phyloP scores from a whole-genome alignment of 2,888 invertebrate species.

The Platycheirus rosarum region DNA sequence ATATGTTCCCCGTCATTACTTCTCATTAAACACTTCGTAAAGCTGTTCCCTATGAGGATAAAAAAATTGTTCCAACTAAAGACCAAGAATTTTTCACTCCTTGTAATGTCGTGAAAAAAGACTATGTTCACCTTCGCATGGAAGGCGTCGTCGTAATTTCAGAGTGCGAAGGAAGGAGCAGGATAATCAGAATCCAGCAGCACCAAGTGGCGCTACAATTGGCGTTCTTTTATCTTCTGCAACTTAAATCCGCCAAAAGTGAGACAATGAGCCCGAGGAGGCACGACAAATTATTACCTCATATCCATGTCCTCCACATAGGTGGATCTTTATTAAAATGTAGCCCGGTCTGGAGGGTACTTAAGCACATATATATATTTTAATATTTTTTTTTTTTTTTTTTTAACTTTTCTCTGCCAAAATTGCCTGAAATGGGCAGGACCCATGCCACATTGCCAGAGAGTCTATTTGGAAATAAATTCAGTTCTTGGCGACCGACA shows the following conservation, averaged over 20 bases:
- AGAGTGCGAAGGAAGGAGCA: neutral
- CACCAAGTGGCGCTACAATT: constrained; percentile 69
- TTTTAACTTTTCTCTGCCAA: neutral
- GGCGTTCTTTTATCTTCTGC: constrained; percentile 24
- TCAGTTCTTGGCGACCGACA: constrained; percentile 72
- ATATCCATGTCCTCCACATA: constrained; percentile 36
- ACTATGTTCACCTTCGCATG: constrained; percentile 46
- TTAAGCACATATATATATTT: too few species aligned
- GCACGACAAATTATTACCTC: constrained; percentile 63
- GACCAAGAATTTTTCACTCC: constrained; percentile 62
- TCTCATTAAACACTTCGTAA: constrained; percentile 74
- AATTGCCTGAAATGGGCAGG: constrained; percentile 34
- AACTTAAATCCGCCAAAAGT: constrained; percentile 43
- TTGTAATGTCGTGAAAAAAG: constrained; percentile 61
- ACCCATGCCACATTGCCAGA: constrained; percentile 44
- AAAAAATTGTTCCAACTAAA: constrained; percentile 36
- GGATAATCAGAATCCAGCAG: constrained; percentile 45
- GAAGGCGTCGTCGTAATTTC: constrained; percentile 6
- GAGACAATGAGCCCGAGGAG: constrained; percentile 60
- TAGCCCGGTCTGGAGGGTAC: constrained; percentile 31
- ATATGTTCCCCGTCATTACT: constrained; percentile 69
- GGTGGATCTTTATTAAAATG: constrained; percentile 50
- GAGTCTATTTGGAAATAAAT: constrained; percentile 46
- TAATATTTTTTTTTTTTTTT: neutral
- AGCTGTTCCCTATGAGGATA: constrained; percentile 41